These are phyloP conservation scores for Orthonyx spaldingii DNA, from an alignment of 2,113 vertebrate species.

Conservation along the genomic window DNA sequence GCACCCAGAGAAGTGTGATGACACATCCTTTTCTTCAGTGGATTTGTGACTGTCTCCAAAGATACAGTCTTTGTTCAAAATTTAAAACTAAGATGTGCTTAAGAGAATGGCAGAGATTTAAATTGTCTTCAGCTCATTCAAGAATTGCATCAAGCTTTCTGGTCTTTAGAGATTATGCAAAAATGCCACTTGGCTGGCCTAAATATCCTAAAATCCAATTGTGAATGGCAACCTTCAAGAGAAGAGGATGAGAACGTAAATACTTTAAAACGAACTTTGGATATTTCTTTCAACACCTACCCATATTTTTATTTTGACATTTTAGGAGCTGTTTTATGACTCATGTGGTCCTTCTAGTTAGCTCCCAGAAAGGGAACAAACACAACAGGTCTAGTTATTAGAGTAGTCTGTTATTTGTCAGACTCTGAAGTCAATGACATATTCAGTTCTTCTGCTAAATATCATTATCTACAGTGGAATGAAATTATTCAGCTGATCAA, in stretches of 20 bases:
- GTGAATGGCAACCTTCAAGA: neutral
- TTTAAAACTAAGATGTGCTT: neutral
- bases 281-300: neutral
- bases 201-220: neutral
- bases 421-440: neutral
- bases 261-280: neutral
- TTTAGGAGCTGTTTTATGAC: neutral
- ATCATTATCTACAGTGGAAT: neutral
- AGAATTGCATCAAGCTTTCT: neutral
- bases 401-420: neutral
- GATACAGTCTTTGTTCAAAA: neutral
- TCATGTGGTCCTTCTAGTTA: neutral
- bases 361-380: neutral
- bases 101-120: neutral
- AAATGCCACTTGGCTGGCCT: neutral
- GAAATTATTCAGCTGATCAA: neutral
- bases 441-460: neutral
- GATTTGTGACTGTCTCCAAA: neutral
- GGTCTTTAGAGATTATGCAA: neutral
- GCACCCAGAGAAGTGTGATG: neutral
- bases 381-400: neutral
- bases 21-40: neutral
- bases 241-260: neutral
- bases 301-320: neutral
- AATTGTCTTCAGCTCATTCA: neutral